Evolutionary conservation across 2,113 vertebrate genomes (phyloP), one percentile per base, ranked within the genome.

Genomic region (Xiphophorus maculatus): DNA sequence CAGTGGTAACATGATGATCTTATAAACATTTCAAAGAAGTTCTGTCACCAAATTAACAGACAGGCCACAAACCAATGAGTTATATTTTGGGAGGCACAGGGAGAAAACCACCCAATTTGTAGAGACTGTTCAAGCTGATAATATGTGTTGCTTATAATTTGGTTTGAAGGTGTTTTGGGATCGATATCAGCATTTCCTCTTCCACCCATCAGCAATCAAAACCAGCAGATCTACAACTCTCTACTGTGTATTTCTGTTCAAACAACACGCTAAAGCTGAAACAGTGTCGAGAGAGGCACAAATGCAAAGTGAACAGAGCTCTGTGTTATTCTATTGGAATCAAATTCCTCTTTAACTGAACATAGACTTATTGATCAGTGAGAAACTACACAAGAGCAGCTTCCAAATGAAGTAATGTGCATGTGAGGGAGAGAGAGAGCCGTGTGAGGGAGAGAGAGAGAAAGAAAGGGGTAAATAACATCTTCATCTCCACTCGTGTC

Each of bases 1-100:
- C 95, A 94, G 95, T 95, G 95, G 87, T 73, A 63, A 76, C 62
- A 13, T 60, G 89, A 94, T 94, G 96, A 94, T 95, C 96, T 95
- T 94, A 92, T 87, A 88, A 89, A 92, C 94, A 95, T 96, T 96
- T 95, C 93, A 91, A 93, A 76, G 95, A 95, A 95, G 91, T 91
- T 90, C 85, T 84, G 63, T 87, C 85, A 85, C 69, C 90, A 81
- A 77, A 91, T 81, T 86, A 93, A 81, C 80, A 88, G 91, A 92
- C 94, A 93, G 88, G 90, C 40, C 87, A 82, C 80, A 67, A 81
- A 74, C 84, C 75, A 74, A 73, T 73, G 80, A 84, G 79, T 75
- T 73, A 71, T 88, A 76, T 82, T 84, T 81, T 87, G 42, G 15
- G 66, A 63, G 28, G 29, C n/a, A 67, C 48, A 60, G 48, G 27